Evolutionary conservation across 2,888 invertebrate genomes (phyloP), one percentile per base, ranked within the genome.

Genomic region (Ornithoptera priamus): DNA sequence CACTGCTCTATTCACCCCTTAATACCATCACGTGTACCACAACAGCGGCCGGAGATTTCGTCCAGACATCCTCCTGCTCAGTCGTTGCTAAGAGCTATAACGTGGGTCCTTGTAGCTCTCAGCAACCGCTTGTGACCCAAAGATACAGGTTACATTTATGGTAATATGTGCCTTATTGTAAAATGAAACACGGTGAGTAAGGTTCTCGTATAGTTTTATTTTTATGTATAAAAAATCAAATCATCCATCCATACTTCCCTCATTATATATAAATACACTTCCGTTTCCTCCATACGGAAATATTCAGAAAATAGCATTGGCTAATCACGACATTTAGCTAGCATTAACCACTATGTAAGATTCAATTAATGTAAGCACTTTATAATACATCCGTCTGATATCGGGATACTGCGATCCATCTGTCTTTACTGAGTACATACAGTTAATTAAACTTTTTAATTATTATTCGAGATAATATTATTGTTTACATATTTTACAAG

Each of bases 221-320:
- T 91, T 88, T 88, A 90, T 92, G 92, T 88, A 92, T 46, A 46
- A 46, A 92, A 91, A 92, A 91, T 90, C 88, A 87, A 89, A 89
- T 86, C 88, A 82, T 82, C 82, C 91, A 82, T 86, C 84, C 90
- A 89, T 90, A 78, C 91, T 69, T 89, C 90, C 82, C 87, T 84
- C 82, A 80, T 81, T 89, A 86, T 88, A 88, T 88, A 90, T 92
- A 92, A 91, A 91, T 91, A 92, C 89, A 88, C 84, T 87, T 86
- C 83, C 75, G 82, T 83, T 79, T 81, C 77, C 82, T 84, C 87
- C 90, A 86, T 86, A 88, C 84, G 84, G 89, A 89, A 86, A 87
- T 87, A 88, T 89, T 89, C 87, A 87, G 87, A 90, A 90, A 90
- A 90, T 91, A 92, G 91, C 91, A 91, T 92, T 89, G 87, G 89